Percentiles rank a stretch among this genome's conserved stretches.
Conservation (phyloP, 2,113 vertebrate genomes). For the Dasyprocta punctata region DNA sequence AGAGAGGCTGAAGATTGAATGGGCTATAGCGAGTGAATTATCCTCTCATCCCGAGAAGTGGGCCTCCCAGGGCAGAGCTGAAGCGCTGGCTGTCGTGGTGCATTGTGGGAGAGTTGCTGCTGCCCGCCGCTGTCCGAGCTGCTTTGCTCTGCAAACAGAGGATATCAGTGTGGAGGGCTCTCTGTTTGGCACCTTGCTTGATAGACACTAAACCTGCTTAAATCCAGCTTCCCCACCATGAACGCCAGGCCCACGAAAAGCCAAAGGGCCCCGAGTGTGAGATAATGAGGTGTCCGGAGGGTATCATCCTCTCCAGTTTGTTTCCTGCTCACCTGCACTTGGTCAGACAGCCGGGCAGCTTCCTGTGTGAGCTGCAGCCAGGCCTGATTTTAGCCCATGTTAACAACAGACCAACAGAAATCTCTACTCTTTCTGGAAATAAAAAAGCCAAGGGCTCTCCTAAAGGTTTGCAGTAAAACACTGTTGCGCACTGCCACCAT, state of each 20-base stretch:
- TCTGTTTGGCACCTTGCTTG: conserved; percentile 38
- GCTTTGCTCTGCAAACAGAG: background rate
- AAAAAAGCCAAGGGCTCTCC: conserved; percentile 81
- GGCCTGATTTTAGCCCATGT: conserved; percentile 68
- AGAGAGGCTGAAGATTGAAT: conserved; percentile 80
- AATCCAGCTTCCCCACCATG: background rate
- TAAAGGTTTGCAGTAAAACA: conserved; percentile 80
- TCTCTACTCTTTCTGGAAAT: conserved; percentile 71
- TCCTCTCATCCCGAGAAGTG: conserved; percentile 76
- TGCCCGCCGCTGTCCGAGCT: background rate
- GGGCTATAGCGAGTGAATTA: conserved; percentile 75
- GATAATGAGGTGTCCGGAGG: conserved; percentile 40
- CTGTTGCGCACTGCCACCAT: conserved; percentile 74
- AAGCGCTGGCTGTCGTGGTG: conserved; percentile 31
- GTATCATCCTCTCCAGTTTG: background rate
- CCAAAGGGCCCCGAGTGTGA: background rate
- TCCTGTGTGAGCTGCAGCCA: conserved; percentile 57
- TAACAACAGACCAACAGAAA: background rate
- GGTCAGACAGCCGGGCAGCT: conserved; percentile 53
- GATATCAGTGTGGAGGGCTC: background rate
- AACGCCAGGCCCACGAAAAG: background rate
- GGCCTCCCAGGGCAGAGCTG: conserved; percentile 74
- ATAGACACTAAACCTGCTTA: conserved; percentile 21
- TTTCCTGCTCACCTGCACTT: conserved; percentile 51
- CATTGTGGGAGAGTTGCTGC: conserved; percentile 50